Percentiles rank a stretch among this genome's conserved stretches.
Evolutionary conservation across 1,140 invertebrate genomes (phyloP).

Genomic region (Wasmannia auropunctata): DNA sequence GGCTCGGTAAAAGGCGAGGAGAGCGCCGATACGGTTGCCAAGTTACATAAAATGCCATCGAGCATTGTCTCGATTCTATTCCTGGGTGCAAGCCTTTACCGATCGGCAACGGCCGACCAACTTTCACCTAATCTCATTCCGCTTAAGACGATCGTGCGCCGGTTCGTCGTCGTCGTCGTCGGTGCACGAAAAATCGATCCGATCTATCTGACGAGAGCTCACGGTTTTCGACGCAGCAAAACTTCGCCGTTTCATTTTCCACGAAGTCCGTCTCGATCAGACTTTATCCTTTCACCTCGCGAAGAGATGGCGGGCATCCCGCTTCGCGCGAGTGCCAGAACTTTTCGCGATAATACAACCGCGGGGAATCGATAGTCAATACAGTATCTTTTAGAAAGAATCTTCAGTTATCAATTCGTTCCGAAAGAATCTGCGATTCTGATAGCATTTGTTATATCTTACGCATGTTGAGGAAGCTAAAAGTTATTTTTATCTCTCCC

Average conservation of each 20-base stretch:
- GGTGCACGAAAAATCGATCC: background rate
- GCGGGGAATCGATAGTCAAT: constrained; percentile 35
- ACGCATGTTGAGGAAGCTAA: background rate
- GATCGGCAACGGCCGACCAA: constrained; percentile 56
- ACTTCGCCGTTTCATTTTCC: constrained; percentile 39
- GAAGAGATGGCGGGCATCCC: constrained; percentile 21
- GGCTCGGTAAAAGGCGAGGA: constrained; percentile 42
- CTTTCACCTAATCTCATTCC: constrained; percentile 66
- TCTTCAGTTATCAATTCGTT: background rate
- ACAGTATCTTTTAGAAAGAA: background rate
- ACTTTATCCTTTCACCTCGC: constrained; percentile 66
- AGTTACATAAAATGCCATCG: constrained; percentile 68
- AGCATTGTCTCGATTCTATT: constrained; percentile 65
- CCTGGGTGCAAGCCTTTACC: constrained; percentile 52
- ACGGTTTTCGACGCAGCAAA: background rate
- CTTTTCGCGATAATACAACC: constrained; percentile 30
- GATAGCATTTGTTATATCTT: background rate
- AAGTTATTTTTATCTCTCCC: background rate
- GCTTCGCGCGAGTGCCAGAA: background rate
- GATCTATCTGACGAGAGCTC: background rate
- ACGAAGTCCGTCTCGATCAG: constrained; percentile 9
- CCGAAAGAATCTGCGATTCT: background rate
- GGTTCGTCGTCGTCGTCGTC: constrained; percentile 14
- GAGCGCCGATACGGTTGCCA: constrained; percentile 24
- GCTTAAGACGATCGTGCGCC: constrained; percentile 28